phyloP scores from a whole-genome alignment of 2,888 invertebrate genomes.

The Spodoptera picta region DNA sequence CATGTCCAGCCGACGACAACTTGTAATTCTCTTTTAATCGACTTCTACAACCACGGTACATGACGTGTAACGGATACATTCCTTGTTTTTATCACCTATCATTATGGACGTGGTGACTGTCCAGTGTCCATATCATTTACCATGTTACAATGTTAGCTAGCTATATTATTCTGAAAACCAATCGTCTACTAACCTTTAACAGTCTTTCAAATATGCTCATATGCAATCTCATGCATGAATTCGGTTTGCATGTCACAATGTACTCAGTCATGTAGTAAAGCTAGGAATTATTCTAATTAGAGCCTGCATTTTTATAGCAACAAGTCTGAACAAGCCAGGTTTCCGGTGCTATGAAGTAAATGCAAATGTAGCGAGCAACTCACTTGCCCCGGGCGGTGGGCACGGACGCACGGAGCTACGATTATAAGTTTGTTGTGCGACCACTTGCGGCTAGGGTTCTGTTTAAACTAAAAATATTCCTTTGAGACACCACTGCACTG shows the following conservation, averaged over 20 bases:
- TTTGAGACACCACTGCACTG: conserved; percentile 26
- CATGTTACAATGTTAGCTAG: conserved; percentile 13
- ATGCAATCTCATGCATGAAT: conserved; percentile 15
- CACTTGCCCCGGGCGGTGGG: conserved; percentile 35
- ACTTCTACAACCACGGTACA: conserved; percentile 7
- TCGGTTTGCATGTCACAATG: conserved; percentile 29
- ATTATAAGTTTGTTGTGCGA: conserved; percentile 45
- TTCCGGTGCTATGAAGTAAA: conserved; percentile 50
- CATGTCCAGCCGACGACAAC: conserved; percentile 14
- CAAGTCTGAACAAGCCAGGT: conserved; percentile 41
- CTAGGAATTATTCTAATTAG: conserved; percentile 47
- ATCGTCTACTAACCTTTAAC: conserved; percentile 22
- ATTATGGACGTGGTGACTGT: conserved; percentile 6
- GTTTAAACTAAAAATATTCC: conserved; percentile 21
- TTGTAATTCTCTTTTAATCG: conserved; percentile 19
- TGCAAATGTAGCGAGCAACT: conserved; percentile 49
- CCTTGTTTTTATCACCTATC: conserved; percentile 21
- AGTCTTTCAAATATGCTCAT: conserved; percentile 10
- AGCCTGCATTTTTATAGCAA: conserved; percentile 44
- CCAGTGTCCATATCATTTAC: conserved; percentile 14
- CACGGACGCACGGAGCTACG: conserved; percentile 13
- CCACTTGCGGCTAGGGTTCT: conserved; percentile 26
- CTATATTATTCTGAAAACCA: conserved; percentile 8
- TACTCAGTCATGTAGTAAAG: conserved; percentile 34
- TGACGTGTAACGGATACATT: conserved; percentile 23